Base-by-base conservation (phyloP, 2,797 vertebrate genomes). In the Antrozous pallidus region DNA sequence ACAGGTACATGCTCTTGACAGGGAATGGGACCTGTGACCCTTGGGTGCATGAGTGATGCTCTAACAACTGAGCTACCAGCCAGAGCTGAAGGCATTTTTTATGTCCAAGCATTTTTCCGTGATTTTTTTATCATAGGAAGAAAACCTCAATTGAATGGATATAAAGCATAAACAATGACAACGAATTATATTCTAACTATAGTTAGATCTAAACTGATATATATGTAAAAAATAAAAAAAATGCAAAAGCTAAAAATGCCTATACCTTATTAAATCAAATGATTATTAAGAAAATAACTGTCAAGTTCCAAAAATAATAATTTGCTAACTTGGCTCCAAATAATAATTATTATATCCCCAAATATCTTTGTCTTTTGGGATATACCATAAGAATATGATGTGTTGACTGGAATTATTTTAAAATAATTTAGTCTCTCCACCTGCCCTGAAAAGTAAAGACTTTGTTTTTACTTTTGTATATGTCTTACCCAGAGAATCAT, bases 221-320 rank as follows among this genome's bases (percentile, higher is more conserved):
- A n/a, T 56, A 75, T 75, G 11, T 74, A 75, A 79, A 83, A 47
- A 54, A 56, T 75, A 42, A 80, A 93, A 91, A 91, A 47, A 2
- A 69, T n/a, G 6, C 9, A 88, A 91, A 79, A 24, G 31, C 33
- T 78, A 70, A 84, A 83, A 90, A 54, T 85, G 16, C 8, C 5
- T 75, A 63, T 83, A 6, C 2, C 61, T 94, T 92, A 54, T 91
- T 82, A 92, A 77, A 58, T 92, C 45, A 90, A 92, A 74, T 79
- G 54, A 80, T 54, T 93, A 75, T 65, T 88, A 91, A 86, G 74
- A 82, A 94, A 80, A 88, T 71, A 92, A 78, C 28, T 77, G 63
- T 87, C 10, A 77, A 63, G 1, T 92, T 93, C 40, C 33, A 91
- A 31, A 40, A 81, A 67, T 77, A 90, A 87, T 36, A 92, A 70